Base-by-base conservation (phyloP, 2,113 vertebrate genomes). In the Megatriorchis doriae region DNA sequence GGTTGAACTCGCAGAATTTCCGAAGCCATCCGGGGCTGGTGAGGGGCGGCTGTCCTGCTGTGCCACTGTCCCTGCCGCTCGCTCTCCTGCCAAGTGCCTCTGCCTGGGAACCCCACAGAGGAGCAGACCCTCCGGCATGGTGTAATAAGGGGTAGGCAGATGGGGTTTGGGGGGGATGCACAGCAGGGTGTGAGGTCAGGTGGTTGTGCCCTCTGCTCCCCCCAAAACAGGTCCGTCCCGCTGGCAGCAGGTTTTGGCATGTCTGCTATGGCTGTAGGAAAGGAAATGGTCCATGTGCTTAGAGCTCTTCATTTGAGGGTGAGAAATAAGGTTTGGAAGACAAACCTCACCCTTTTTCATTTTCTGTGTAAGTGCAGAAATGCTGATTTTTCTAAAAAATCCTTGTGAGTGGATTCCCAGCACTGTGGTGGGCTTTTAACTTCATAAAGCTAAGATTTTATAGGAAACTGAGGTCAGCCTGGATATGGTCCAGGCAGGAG, bases 81-180 rank as follows among this genome's bases (percentile, higher is more conserved):
- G 5, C 25, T 23, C 11, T 42, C 32, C n/a, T 2, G 9, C 31
- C 1, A 0, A 32, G 53, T 16, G 0, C 47, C n/a, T 45, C 47
- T 62, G 45, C 63, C 25, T 8, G 16, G 67, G 48, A 7, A 22
- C 31, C n/a, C 80, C 17, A 1, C 1, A 3, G 65, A 36, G 23
- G 15, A 55, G 21, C 71, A 62, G 45, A 38, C 34, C 63, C 71
- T 5, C 10, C 1, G 1, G 40, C 79, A 25, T 45, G 9, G 71
- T 1, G 1, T 22, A 6, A 3, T 18, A 14, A 16, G 27, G 53
- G 10, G 16, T 16, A 13, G 34, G 61, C 70, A n/a, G 62, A 4
- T 22, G 45, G 48, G 29, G 20, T 17, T 7, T 8, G 8, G 73
- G 23, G 42, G 16, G 25, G 6, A 6, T 16, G 32, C 1, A 3